These are phyloP conservation scores for Styela clava DNA, from an alignment of 23 tunicate species.

Conservation along the genomic window DNA sequence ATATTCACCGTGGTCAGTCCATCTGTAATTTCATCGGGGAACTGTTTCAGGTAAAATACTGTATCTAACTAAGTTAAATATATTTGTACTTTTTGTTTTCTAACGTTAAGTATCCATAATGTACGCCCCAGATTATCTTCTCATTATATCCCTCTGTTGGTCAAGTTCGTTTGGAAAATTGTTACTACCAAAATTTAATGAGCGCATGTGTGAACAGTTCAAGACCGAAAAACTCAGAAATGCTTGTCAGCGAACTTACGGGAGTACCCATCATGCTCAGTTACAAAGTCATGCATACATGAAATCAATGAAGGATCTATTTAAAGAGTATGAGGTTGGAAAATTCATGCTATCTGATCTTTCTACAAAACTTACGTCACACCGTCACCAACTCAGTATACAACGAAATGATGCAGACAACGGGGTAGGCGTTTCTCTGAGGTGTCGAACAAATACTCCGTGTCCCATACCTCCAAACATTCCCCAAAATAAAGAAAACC, in stretches of 20 bases:
- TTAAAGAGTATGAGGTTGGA: not conserved
- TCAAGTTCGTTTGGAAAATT: not conserved
- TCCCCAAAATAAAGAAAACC: not conserved
- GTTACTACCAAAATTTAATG: not conserved
- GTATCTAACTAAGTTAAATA: too few species aligned
- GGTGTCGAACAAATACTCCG: not conserved
- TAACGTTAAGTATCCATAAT: not conserved
- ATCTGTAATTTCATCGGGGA: too few species aligned
- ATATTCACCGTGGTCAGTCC: too few species aligned
- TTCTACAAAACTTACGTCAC: not conserved
- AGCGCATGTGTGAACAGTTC: not conserved
- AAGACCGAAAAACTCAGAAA: not conserved
- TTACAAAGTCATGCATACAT: not conserved
- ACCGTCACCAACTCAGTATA: too few species aligned
- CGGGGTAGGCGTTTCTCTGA: conserved; percentile 6
- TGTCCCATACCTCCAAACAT: not conserved
- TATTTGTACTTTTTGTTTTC: not conserved
- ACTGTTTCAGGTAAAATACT: too few species aligned
- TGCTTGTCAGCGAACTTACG: conserved; percentile 14
- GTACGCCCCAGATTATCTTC: not conserved
- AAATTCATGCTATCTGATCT: not conserved
- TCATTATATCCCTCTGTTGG: not conserved
- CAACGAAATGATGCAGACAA: not conserved
- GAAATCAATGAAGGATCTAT: not conserved
- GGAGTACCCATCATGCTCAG: not conserved